Conservation (phyloP, 2,113 vertebrate genomes). For the Etia nguti region DNA sequence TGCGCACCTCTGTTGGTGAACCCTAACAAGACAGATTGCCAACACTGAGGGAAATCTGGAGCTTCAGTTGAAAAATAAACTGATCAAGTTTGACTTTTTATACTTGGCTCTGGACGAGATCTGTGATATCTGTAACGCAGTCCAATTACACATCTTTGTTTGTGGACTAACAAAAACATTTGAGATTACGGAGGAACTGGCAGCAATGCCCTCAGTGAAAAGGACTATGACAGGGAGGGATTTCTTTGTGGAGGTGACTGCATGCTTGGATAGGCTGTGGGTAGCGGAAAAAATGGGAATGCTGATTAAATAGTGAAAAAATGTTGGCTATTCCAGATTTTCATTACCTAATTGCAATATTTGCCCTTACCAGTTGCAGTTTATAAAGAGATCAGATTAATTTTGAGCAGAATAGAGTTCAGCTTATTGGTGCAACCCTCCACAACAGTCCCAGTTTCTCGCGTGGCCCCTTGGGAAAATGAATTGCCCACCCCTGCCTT, state of each 20-base stretch:
- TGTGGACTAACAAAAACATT: background rate
- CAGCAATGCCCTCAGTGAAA: background rate
- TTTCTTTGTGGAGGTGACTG: background rate
- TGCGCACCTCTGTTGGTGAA: background rate
- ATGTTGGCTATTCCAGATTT: background rate
- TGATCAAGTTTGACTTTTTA: background rate
- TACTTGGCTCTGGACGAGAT: background rate
- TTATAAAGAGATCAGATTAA: background rate
- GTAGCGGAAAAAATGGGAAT: background rate
- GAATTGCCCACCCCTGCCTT: background rate
- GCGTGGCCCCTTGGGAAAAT: background rate
- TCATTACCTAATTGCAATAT: background rate
- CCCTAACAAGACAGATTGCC: background rate
- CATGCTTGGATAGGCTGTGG: background rate
- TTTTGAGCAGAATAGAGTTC: background rate
- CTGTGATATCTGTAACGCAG: background rate
- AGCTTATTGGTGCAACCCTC: background rate
- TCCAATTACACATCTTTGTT: background rate
- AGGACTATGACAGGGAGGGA: background rate
- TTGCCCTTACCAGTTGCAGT: background rate
- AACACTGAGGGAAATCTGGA: background rate
- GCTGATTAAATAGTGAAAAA: background rate
- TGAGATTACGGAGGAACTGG: rapidly evolving
- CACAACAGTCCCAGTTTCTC: background rate
- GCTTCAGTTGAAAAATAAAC: background rate